A percentile compares a stretch with the other conserved stretches of the same genome.
Conservation (phyloP, 1,140 invertebrate species). For the Branchinecta lindahli region DNA sequence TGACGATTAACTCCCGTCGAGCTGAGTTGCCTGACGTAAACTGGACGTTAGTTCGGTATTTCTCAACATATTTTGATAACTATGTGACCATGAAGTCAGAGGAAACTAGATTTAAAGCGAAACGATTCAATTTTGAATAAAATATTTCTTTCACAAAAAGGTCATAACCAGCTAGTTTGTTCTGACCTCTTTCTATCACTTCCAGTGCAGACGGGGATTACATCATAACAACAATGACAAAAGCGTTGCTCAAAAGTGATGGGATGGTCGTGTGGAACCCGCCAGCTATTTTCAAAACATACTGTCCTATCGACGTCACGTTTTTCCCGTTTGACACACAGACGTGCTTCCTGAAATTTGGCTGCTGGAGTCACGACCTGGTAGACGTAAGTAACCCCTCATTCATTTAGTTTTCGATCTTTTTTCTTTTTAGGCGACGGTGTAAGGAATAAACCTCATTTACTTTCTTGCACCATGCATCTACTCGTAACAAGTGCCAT, state of each 20-base stretch:
- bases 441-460: too few relatives aligned
- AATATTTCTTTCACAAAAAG: too few relatives aligned
- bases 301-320: constrained; percentile 88
- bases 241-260: constrained; percentile 73
- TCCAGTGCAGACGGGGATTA: constrained; percentile 90
- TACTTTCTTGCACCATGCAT: too few relatives aligned
- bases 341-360: constrained; percentile 89
- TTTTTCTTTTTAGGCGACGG: not conserved
- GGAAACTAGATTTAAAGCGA: too few relatives aligned
- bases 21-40: too few relatives aligned
- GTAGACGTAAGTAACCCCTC: not conserved
- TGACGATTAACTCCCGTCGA: too few relatives aligned
- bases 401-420: not conserved
- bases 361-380: constrained; percentile 89
- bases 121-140: too few relatives aligned
- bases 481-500: too few relatives aligned
- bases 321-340: constrained; percentile 96
- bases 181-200: constrained; percentile 19
- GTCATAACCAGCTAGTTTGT: too few relatives aligned
- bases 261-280: constrained; percentile 84
- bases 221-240: constrained; percentile 94
- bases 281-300: constrained; percentile 91
- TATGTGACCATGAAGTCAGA: too few relatives aligned
- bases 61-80: too few relatives aligned
- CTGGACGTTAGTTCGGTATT: too few relatives aligned